Base-by-base conservation (phyloP, 2,797 vertebrate genomes). In the Heteromormyrus szaboi region DNA sequence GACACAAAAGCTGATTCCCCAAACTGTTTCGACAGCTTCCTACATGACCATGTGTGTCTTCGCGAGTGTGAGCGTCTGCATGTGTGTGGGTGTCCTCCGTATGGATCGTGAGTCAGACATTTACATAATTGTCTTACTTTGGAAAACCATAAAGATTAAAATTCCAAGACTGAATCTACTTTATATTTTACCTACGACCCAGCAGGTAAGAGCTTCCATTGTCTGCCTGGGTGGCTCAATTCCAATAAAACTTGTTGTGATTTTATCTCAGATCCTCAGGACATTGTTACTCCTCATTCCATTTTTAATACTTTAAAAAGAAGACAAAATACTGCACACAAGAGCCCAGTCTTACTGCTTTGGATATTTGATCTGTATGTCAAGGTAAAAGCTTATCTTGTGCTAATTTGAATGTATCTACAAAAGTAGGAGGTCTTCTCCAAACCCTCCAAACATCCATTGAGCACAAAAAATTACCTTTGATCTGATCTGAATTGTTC, bases 1-100 rank as follows among this genome's bases (percentile, higher is more conserved):
- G 91, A 93, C 91, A 91, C 93, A 91, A 93, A 93, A 94, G 93
- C 93, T 91, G 89, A 83, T 89, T 88, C 90, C 88, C 92, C 93
- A 92, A 93, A 87, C 86, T 87, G 86, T 65, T 62, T 87, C 86
- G 1, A 65, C 56, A 65, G 56, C 54, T 62, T 65, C 86, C 86
- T 87, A 48, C 56, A 37, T 59, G 56, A 87, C 53, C 86, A 65
- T 51, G 72, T 68, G 76, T 89, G 53, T 89, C 46, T 48, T 56
- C 17, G 50, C 11, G 81, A 87, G 48, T 88, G 86, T 53, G 59
- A 72, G 72, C n/a, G 54, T 62, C 56, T 44, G 56, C 33, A 17
- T 44, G 54, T 25, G 54, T 53, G 44, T 53, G 22, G 14, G 54
- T 85, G 72, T 88, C 85, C 37, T 87, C 56, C 56, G 41, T 62